A percentile compares a stretch with the other conserved stretches of the same genome.
These are phyloP conservation scores for Nothura maculosa DNA, from an alignment of 2,797 vertebrate species.

Conservation along the genomic window DNA sequence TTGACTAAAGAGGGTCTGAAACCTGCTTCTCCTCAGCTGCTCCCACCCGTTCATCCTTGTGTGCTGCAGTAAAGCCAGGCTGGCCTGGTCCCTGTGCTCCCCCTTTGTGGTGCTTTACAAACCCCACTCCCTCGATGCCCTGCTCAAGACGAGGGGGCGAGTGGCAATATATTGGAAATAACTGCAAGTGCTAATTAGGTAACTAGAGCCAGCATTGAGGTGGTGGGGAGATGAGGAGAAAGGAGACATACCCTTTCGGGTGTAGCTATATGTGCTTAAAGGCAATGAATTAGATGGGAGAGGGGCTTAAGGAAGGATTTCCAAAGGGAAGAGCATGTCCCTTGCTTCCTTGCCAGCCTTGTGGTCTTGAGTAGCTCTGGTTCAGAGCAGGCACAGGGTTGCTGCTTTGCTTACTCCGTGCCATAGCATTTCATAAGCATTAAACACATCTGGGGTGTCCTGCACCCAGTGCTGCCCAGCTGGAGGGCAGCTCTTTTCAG, in stretches of 20 bases:
- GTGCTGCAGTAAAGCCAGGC: slow-evolving; percentile 24
- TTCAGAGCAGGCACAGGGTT: not conserved
- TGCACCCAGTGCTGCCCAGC: not conserved
- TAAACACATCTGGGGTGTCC: not conserved
- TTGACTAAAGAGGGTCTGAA: slow-evolving; percentile 64
- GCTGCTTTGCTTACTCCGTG: not conserved
- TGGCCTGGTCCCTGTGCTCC: not conserved
- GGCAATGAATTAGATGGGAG: not conserved
- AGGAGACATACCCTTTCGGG: not conserved
- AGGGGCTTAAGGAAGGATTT: not conserved
- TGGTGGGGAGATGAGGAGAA: not conserved
- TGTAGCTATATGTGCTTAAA: not conserved
- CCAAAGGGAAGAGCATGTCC: not conserved
- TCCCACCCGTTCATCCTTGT: slow-evolving; percentile 45
- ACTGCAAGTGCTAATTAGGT: not conserved
- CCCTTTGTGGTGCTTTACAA: not conserved
- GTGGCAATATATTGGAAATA: not conserved
- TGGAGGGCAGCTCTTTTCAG: not conserved
- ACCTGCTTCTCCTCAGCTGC: slow-evolving; percentile 50
- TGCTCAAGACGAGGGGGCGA: not conserved
- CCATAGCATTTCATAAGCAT: not conserved
- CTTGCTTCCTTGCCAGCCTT: not conserved
- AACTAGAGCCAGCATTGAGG: not conserved
- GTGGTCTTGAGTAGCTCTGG: not conserved
- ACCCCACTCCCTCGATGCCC: not conserved